These are phyloP conservation scores for Dicranocentrus wangi DNA, from an alignment of 2,888 invertebrate genomes.

Conservation along the genomic window DNA sequence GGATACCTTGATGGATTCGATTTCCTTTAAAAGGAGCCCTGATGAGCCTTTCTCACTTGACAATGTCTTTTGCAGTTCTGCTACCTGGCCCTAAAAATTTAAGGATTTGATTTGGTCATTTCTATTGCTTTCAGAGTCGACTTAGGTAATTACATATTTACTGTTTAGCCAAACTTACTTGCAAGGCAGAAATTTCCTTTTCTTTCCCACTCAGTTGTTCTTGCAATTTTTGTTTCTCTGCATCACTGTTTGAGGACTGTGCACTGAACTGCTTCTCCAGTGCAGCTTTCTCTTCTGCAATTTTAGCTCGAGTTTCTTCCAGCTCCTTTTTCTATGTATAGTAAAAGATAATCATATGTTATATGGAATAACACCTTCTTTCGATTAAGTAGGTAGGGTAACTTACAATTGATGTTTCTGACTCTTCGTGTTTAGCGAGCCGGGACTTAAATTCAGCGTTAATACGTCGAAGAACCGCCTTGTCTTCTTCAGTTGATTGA, in stretches of 20 bases:
- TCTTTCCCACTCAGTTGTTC: slow-evolving; percentile 35
- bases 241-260: slow-evolving; percentile 38
- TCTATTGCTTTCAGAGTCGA: too few species aligned
- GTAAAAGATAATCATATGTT: not conserved
- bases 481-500: slow-evolving; percentile 52
- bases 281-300: slow-evolving; percentile 39
- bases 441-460: slow-evolving; percentile 51
- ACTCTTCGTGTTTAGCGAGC: slow-evolving; percentile 33
- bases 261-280: slow-evolving; percentile 50
- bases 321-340: slow-evolving; percentile 48
- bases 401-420: slow-evolving; percentile 34
- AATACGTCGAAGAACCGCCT: slow-evolving; percentile 37
- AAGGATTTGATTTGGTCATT: too few species aligned
- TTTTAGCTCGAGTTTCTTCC: slow-evolving; percentile 47
- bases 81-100: not conserved
- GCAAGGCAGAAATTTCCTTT: slow-evolving; percentile 37
- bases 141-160: not conserved
- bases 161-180: not conserved
- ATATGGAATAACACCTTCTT: not conserved
- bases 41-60: not conserved
- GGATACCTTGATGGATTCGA: slow-evolving; percentile 24
- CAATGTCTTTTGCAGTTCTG: not conserved
- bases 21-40: slow-evolving; percentile 1
- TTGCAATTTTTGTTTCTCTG: slow-evolving; percentile 42
- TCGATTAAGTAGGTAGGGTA: not conserved